These are phyloP conservation scores for Dryocosmus kuriphilus DNA, from an alignment of 2,888 invertebrate genomes.

Conservation along the genomic window DNA sequence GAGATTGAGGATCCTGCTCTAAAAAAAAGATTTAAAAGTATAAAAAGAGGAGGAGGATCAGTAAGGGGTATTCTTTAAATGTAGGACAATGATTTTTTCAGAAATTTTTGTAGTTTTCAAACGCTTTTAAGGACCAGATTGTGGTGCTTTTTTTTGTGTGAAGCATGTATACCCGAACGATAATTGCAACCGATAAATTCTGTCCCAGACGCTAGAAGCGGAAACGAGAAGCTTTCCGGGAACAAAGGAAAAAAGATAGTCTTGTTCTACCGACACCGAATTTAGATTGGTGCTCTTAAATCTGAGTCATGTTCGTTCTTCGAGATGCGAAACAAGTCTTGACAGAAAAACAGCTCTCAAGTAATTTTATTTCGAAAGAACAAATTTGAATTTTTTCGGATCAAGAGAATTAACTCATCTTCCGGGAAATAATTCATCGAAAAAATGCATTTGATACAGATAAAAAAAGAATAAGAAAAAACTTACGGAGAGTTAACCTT, in stretches of 20 bases:
- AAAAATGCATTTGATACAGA: neutral
- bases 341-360: too few relatives aligned
- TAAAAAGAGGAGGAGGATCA: too few relatives aligned
- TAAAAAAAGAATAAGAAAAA: neutral
- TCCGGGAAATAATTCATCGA: too few relatives aligned
- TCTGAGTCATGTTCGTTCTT: neutral
- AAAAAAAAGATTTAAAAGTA: too few relatives aligned
- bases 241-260: neutral
- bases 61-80: too few relatives aligned
- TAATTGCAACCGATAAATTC: constrained; percentile 50
- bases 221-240: constrained; percentile 36
- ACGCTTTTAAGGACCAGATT: neutral
- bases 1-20: too few relatives aligned
- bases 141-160: constrained; percentile 5
- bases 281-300: neutral
- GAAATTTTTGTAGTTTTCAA: neutral
- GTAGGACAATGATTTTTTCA: too few relatives aligned
- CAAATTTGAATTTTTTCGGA: too few relatives aligned
- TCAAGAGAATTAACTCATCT: too few relatives aligned
- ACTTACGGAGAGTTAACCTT: too few relatives aligned
- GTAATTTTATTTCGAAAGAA: too few relatives aligned
- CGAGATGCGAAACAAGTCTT: too few relatives aligned
- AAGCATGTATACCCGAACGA: constrained; percentile 35
- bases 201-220: constrained; percentile 38
- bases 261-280: neutral